These are phyloP conservation scores for Drosophila pegasa DNA, from an alignment of 2,888 invertebrate species.

Conservation along the genomic window DNA sequence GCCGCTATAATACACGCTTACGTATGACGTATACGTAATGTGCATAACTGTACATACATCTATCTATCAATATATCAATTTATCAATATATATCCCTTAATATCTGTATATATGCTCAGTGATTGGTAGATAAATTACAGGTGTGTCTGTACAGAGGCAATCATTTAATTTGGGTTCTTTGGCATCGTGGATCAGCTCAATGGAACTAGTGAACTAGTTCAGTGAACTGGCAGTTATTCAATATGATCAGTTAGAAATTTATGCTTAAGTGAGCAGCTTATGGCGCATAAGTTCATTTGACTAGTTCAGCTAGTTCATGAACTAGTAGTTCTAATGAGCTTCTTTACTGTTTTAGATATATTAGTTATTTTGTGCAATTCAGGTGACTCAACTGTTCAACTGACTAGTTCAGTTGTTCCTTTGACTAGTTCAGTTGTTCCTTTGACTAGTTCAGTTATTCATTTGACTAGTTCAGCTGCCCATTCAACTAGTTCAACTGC, in stretches of 20 bases:
- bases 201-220: conserved; percentile 4
- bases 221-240: background rate
- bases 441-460: background rate
- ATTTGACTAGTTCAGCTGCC: background rate
- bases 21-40: conserved; percentile 13
- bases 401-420: background rate
- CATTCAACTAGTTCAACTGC: background rate
- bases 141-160: background rate
- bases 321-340: too few relatives aligned
- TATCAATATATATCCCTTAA: background rate
- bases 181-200: background rate
- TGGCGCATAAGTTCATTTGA: too few relatives aligned
- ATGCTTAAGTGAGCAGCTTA: background rate
- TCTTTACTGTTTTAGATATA: too few relatives aligned
- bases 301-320: background rate
- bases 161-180: background rate
- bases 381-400: too few relatives aligned
- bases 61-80: background rate
- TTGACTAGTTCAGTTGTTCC: background rate
- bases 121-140: conserved; percentile 2
- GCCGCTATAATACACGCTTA: conserved; percentile 18
- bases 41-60: conserved; percentile 1
- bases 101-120: conserved; percentile 1
- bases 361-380: too few relatives aligned
- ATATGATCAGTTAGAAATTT: background rate